Percentiles rank a stretch among this genome's conserved stretches.
These are phyloP conservation scores for Scalopus aquaticus DNA, from an alignment of 2,113 vertebrate species.

Conservation along the genomic window DNA sequence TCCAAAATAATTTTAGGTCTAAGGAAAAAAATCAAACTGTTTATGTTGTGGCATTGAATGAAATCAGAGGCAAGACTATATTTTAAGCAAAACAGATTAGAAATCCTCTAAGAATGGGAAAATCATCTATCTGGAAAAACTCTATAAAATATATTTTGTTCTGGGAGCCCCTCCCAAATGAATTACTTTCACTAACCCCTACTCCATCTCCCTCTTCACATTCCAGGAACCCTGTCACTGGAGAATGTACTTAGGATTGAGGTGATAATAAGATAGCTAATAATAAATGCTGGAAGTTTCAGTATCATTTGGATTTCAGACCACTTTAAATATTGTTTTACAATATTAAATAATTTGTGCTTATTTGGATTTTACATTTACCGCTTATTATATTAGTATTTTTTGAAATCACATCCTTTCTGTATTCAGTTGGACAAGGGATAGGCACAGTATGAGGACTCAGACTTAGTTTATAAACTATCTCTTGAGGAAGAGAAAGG, in stretches of 20 bases:
- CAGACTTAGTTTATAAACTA: not conserved
- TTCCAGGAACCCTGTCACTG: not conserved
- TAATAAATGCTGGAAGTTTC: not conserved
- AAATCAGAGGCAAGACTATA: no score
- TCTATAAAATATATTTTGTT: not conserved
- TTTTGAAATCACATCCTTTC: not conserved
- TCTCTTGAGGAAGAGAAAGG: not conserved
- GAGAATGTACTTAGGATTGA: not conserved
- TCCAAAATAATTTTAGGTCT: no score
- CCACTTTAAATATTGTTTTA: not conserved
- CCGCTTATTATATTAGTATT: not conserved
- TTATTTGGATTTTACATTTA: not conserved
- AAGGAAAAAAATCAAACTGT: no score
- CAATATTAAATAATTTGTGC: not conserved
- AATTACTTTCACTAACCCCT: not conserved
- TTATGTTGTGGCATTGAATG: no score
- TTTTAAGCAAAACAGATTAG: no score
- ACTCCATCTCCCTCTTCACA: not conserved
- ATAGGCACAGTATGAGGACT: not conserved
- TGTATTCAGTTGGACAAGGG: not conserved
- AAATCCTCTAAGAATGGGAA: no score
- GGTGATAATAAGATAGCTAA: not conserved
- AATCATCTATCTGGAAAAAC: not conserved
- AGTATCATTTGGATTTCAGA: not conserved
- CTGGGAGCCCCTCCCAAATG: not conserved